Evolutionary conservation across 2,888 invertebrate species (phyloP), one percentile per base, ranked within the genome.

Genomic region (Asteroscopus sphinx): DNA sequence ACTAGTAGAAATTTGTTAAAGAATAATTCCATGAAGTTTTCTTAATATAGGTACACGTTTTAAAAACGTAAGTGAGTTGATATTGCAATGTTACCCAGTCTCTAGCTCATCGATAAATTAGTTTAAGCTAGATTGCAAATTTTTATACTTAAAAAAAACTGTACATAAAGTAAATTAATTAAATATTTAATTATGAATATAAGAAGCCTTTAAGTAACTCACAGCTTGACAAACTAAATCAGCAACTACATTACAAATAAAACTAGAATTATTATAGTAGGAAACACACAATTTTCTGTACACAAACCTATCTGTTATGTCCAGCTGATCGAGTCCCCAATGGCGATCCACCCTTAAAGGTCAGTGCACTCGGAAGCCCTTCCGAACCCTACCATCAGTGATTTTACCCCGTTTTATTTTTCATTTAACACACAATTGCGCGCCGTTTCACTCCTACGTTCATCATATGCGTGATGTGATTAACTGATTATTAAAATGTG

Each of bases 351-450:
- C 80, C 82, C 81, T 80, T 80, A 82, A 81, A 87, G 91, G 90
- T 90, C 90, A 86, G 77, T 79, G 89, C 84, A 85, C 90, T 80
- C 82, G 77, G 80, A 76, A 85, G 82, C 86, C 86, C 86, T 87
- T 88, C 77, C 60, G 69, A 69, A 55, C 72, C 76, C 73, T 60
- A 68, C 57, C 61, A 59, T 49, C 72, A 62, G 67, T 81, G 79
- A 80, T 84, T 85, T 81, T 76, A 80, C 80, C 74, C 73, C 73
- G 73, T 79, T 83, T 82, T 82, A 81, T 85, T 88, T 88, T 86
- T 80, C 79, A 80, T 84, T 87, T 85, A 82, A 85, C 86, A 85
- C 87, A 80, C 85, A 84, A 87, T 86, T 85, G 81, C 79, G 76
- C 80, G 69, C 73, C 61, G 41, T 44, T 76, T 73, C 69, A 68